A percentile compares a stretch with the other conserved stretches of the same genome.
These are phyloP conservation scores for Lordiphosa collinella DNA, from an alignment of 1,140 invertebrate genomes.

Conservation along the genomic window DNA sequence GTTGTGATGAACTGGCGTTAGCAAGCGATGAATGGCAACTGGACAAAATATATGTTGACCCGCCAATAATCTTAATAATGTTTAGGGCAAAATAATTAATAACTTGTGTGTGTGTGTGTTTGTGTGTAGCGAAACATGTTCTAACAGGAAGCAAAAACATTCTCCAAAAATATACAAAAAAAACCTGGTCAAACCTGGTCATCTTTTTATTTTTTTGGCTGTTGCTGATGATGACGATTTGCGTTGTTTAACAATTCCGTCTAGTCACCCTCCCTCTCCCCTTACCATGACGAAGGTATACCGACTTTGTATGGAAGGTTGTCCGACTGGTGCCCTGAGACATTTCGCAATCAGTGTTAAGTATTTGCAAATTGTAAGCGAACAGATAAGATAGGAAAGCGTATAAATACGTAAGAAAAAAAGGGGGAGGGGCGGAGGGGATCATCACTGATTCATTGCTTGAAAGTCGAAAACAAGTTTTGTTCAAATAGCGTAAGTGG, in stretches of 20 bases:
- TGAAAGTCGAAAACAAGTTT: not conserved
- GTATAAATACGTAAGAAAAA: too few species aligned
- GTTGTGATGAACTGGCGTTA: slow-evolving; percentile 24
- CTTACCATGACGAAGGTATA: too few species aligned
- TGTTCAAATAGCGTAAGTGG: too few species aligned
- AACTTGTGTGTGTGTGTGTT: slow-evolving; percentile 15
- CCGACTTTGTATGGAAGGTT: too few species aligned
- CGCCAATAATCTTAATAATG: slow-evolving; percentile 20
- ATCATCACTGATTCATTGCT: too few species aligned
- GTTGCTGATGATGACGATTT: slow-evolving; percentile 33
- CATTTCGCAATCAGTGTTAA: too few species aligned
- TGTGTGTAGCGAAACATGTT: slow-evolving; percentile 44
- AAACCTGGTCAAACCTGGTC: slow-evolving; percentile 48
- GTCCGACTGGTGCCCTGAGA: too few species aligned
- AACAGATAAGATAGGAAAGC: too few species aligned
- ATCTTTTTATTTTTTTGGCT: not conserved
- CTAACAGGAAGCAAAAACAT: slow-evolving; percentile 57
- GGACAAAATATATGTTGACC: slow-evolving; percentile 10
- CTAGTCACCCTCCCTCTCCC: too few species aligned
- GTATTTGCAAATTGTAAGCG: too few species aligned
- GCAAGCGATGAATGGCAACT: slow-evolving; percentile 26
- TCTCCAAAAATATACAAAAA: slow-evolving; percentile 23
- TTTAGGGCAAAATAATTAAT: slow-evolving; percentile 40
- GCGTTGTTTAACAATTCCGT: slow-evolving; percentile 8
- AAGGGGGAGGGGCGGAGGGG: too few species aligned